Evolutionary conservation across 2,113 vertebrate species (phyloP), one percentile per base, ranked within the genome.

Genomic region (Gnathonemus longibarbis): DNA sequence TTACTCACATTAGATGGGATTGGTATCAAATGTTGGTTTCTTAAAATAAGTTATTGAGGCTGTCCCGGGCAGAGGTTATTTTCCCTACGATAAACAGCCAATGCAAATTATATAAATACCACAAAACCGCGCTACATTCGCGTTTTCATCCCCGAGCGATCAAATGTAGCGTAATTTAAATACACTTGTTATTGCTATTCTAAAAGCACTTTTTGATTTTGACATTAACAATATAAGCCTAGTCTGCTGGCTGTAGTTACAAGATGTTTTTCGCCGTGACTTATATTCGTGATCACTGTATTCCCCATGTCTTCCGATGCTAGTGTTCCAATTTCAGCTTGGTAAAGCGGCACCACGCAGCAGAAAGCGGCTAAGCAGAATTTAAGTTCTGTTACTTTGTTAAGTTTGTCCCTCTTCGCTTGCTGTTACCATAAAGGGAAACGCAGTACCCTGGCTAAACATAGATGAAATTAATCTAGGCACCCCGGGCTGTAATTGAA

Each of bases 381-480:
- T 39, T 39, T 42, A 70, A 31, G 62, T 62, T 66, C 8, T n/a
- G 24, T 70, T 10, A 31, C n/a, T 88, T 89, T 19, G 7, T 27
- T 89, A 90, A 56, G 91, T 88, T 88, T 91, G 91, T 90, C 91
- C 88, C 56, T 74, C n/a, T 8, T 66, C 70, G 7, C 88, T 91
- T 48, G 45, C 87, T 39, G 91, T 91, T 66, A 45, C 11, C 45
- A 27, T 11, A 62, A 80, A 77, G 24, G 27, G 10, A 89, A 87
- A 84, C 5, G 62, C 11, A 88, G 39, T 17, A 31, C 2, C 7
- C 27, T 84, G 35, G 17, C 39, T 48, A 90, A 17, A 45, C 21
- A 48, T 46, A 46, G 21, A n/a, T 84, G 6, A 84, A 21, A 48
- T 21, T 46, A 10, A 84, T 27, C 7, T 46, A 15, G 19, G 10